These are phyloP conservation scores for Nudaria mundana DNA, from an alignment of 2,888 invertebrate species.

Conservation along the genomic window DNA sequence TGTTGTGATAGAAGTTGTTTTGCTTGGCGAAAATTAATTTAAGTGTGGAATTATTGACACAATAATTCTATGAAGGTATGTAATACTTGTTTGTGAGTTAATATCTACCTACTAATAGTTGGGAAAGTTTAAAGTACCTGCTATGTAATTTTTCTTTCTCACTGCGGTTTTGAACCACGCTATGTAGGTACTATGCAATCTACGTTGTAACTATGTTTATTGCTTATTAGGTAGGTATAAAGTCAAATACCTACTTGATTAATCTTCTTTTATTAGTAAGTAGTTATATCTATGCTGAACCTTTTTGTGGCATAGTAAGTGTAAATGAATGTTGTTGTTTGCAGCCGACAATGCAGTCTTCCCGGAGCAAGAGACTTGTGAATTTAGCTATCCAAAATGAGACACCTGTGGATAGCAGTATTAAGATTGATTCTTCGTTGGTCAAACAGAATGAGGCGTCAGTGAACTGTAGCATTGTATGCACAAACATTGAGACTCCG, in stretches of 20 bases:
- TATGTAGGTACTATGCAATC: not conserved
- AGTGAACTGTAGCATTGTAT: not conserved
- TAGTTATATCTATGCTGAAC: constrained; percentile 5
- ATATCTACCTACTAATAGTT: not conserved
- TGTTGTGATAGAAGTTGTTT: not conserved
- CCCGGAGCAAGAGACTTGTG: constrained; percentile 1
- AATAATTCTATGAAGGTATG: not conserved
- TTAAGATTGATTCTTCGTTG: not conserved
- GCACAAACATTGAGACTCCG: not conserved
- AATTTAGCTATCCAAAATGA: not conserved
- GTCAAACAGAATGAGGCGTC: not conserved
- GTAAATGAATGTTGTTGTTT: not conserved
- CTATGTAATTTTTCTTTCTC: not conserved
- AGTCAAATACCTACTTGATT: not conserved
- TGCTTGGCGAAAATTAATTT: not conserved
- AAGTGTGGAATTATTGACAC: not conserved
- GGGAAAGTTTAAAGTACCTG: not conserved
- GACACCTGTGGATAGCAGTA: not conserved
- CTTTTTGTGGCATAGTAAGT: no score
- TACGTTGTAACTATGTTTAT: not conserved
- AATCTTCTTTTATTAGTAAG: constrained; percentile 2
- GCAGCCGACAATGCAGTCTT: not conserved
- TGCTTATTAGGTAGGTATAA: not conserved
- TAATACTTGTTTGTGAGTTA: no score
- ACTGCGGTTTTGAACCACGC: not conserved